A percentile compares a stretch with the other conserved stretches of the same genome.
phyloP scores from a whole-genome alignment of 2,797 vertebrate genomes.

The Phalloptychus januarius region DNA sequence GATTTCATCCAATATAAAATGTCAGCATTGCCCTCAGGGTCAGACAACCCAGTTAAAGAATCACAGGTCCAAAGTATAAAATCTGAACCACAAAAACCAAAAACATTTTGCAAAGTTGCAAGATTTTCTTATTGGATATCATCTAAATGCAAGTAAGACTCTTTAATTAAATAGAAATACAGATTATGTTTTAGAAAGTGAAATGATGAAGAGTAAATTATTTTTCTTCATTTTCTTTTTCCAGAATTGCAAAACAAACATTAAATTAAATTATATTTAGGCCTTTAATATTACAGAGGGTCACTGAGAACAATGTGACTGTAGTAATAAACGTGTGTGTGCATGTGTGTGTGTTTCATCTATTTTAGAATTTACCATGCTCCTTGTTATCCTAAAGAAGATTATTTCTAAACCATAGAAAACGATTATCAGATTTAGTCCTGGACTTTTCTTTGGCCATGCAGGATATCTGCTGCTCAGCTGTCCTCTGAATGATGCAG shows the following conservation, averaged over 20 bases:
- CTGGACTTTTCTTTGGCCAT: neutral
- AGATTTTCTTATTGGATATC: neutral
- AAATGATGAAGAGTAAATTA: neutral
- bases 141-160: neutral
- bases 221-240: neutral
- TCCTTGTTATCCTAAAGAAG: neutral
- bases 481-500: conserved; percentile 11
- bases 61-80: neutral
- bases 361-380: neutral
- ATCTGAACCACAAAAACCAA: neutral
- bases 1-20: conserved; percentile 46
- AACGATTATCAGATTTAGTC: neutral
- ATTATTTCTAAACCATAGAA: neutral
- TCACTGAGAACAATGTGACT: neutral
- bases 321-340: neutral
- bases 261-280: neutral
- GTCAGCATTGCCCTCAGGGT: conserved; percentile 37
- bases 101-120: neutral
- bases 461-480: neutral
- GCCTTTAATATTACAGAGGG: neutral
- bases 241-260: neutral
- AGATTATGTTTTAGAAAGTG: neutral
- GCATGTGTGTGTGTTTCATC: too few relatives aligned
- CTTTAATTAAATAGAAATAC: neutral
- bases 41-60: neutral